Evolutionary conservation across 2,888 invertebrate genomes (phyloP), one percentile per base, ranked within the genome.

Genomic region (Andrena camellia): DNA sequence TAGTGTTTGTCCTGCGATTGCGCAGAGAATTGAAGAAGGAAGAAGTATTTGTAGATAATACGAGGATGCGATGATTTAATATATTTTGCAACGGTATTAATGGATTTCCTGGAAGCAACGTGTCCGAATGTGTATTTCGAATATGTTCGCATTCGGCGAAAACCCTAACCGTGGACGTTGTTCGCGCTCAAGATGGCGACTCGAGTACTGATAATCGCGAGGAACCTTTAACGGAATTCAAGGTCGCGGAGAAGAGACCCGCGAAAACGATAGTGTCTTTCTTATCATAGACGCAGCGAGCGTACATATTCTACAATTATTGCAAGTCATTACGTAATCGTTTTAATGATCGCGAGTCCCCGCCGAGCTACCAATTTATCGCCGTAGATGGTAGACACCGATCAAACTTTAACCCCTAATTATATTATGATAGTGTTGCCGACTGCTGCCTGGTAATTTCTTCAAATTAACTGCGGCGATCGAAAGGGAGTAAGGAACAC

Each of bases 251-350:
- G 48, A n/a, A 8, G 50, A 60, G 10, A 42, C 60, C 8, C 48
- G 13, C 70, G 29, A 31, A 26, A 42, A 35, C 33, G 42, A 59
- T 54, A 42, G 33, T 7, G n/a, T 13, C 20, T 78, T 73, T 13
- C 20, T 78, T 73, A 78, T 68, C 62, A 10, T 52, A 31, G 33
- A 31, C 35, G 6, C 59, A 23, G 57, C 31, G 1, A 10, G n/a
- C 48, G 33, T 17, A 13, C 20, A 23, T 57, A 57, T 26, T 35
- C 42, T 17, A 7, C 26, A n/a, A 62, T 69, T 42, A 42, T 17
- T 48, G 59, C 52, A 67, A 79, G 52, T 63, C 54, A 50, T 68
- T 62, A 10, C 26, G 29, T 48, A 68, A 73, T 33, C n/a, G 50
- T 13, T 72, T 31, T 20, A 50, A 63, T 10, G 63, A 66, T 35